Base-by-base conservation (phyloP, 2,888 invertebrate species). In the Amiota mariae region DNA sequence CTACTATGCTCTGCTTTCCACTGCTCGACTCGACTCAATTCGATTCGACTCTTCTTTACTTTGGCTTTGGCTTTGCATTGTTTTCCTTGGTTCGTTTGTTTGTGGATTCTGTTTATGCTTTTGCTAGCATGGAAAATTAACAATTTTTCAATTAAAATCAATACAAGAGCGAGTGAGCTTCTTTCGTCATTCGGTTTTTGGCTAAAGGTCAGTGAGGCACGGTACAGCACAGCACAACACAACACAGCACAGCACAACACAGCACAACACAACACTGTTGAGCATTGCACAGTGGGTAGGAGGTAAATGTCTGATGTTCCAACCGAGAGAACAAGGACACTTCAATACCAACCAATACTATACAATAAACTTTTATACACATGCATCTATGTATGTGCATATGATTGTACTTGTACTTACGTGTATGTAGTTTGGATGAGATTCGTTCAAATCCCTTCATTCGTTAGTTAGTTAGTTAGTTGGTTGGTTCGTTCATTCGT, bases 101-200 rank as follows among this genome's bases (percentile, higher is more conserved):
- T 63, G 67, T 68, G 72, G 72, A 61, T 56, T 49, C 72, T 71
- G 71, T 36, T 78, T 72, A 59, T 79, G 78, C 75, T 79, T 78
- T 71, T 80, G 78, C 78, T 80, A 81, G 82, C 85, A 80, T 87
- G 83, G 88, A 87, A 89, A 89, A 89, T 89, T 89, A 89, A 88
- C 89, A 89, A 89, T 89, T 89, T 89, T 88, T 87, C 88, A 89
- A 89, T 89, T 89, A 89, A 89, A 89, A 88, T 89, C 89, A 89
- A 89, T 89, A 89, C 80, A 79, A 81, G 36, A 36, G 36, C 36
- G 6, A 36, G 84, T 82, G 74, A 64, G 71, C 59, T 66, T 71
- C 68, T 75, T 73, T 72, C 68, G 67, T 66, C 67, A 1, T 46
- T 59, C 59, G 49, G 12, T 11, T 51, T 67, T 67, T 67, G 66